Evolutionary conservation across 2,888 invertebrate genomes (phyloP), one percentile per base, ranked within the genome.

Genomic region (Paralinhomoeus sp.): DNA sequence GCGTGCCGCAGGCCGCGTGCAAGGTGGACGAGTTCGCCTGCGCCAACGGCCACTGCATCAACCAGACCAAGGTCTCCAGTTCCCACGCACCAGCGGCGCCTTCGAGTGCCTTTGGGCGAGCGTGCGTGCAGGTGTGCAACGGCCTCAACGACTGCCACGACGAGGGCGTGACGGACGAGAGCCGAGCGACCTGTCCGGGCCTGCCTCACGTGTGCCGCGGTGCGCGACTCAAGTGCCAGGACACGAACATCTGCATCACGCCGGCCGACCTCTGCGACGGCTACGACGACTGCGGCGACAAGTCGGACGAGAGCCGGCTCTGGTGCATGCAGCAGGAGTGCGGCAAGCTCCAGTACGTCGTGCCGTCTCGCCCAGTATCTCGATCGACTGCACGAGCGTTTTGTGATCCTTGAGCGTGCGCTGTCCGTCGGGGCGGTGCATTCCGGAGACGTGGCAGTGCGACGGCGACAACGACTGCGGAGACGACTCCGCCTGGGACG

Each of bases 391-490:
- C 9, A 21, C 21, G 18, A 15, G 5, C 18, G 5, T 9, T 37
- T 9, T 20, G 3, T 35, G 3, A 7, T n/a, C 18, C 49, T 54
- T 41, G 45, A 54, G 54, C 47, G 59, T 58, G 9, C 53, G 60
- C 7, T 61, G 61, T 40, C 60, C 61, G 23, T 53, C 51, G 27
- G 89, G 91, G 0, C 82, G 89, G 62, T 97, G 93, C 64, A 87
- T 97, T 54, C 87, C 89, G 0, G 78, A 80, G 54, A 78, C 80
- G 46, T 84, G 85, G 80, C 79, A 82, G 40, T 97, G 93, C 65
- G 89, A 93, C 54, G 83, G 85, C 57, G 91, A 91, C 63, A 84
- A 85, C 57, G 91, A 93, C 63, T 93, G 93, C 61, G 82, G 83
- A 0, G 89, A 89, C 60, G 85, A 83, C n/a, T 3, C 48, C 36